Percentiles rank a stretch among this genome's conserved stretches.
These are phyloP conservation scores for Chromoteleia sp. DNA, from an alignment of 2,888 invertebrate species.

Conservation along the genomic window DNA sequence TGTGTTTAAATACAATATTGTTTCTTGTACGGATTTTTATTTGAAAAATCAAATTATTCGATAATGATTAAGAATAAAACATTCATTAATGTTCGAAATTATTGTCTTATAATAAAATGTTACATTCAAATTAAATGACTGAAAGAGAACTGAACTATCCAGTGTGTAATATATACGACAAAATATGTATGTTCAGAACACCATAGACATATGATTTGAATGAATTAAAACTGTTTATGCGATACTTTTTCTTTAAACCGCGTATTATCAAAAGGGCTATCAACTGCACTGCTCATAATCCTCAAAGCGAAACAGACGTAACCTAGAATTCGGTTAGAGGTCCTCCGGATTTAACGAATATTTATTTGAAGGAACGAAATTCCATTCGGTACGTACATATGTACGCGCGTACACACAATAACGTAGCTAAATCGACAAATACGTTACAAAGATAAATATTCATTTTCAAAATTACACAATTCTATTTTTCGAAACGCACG, in stretches of 20 bases:
- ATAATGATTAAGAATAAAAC: not conserved
- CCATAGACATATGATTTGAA: conserved; percentile 36
- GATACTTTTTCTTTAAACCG: conserved; percentile 41
- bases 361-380: conserved; percentile 54
- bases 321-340: conserved; percentile 51
- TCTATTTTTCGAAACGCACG: not conserved
- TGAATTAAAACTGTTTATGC: conserved; percentile 42
- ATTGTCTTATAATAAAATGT: no score
- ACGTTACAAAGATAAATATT: conserved; percentile 24
- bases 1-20: no score
- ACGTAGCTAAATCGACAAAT: conserved; percentile 13
- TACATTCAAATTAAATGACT: not conserved
- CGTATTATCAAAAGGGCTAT: conserved; percentile 55
- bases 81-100: no score
- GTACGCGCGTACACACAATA: conserved; percentile 3
- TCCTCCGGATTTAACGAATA: conserved; percentile 57
- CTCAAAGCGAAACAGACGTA: conserved; percentile 60
- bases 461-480: conserved; percentile 1
- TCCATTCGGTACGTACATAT: conserved; percentile 30
- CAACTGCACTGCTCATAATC: conserved; percentile 54
- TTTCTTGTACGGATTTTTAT: no score
- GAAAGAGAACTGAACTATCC: not conserved
- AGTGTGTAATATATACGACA: not conserved
- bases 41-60: not conserved
- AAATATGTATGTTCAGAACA: conserved; percentile 10